A percentile compares a stretch with the other conserved stretches of the same genome.
These are phyloP conservation scores for Netelia virgata DNA, from an alignment of 2,888 invertebrate genomes.

Conservation along the genomic window DNA sequence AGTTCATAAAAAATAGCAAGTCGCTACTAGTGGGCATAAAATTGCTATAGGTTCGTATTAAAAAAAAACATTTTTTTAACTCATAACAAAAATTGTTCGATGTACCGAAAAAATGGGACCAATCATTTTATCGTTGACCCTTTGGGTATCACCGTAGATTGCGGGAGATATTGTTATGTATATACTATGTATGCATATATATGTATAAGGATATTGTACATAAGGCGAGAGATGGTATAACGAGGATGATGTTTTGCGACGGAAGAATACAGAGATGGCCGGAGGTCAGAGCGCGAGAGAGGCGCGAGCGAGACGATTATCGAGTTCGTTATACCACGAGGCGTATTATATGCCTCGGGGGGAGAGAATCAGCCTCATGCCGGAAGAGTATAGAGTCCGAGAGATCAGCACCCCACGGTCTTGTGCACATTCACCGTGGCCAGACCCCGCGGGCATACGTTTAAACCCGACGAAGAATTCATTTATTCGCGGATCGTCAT, in stretches of 20 bases:
- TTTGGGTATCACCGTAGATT: not conserved
- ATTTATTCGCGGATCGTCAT: slow-evolving; percentile 8
- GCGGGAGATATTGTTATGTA: not conserved
- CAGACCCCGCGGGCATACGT: slow-evolving; percentile 62
- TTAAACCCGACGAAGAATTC: slow-evolving; percentile 55
- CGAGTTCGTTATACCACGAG: slow-evolving; percentile 76
- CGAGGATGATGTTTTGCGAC: slow-evolving; percentile 75
- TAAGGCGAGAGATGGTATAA: slow-evolving; percentile 67
- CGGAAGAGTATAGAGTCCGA: slow-evolving; percentile 73
- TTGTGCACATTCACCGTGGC: slow-evolving; percentile 40
- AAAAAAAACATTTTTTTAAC: not conserved
- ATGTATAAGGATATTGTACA: slow-evolving; percentile 32
- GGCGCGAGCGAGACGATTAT: slow-evolving; percentile 76
- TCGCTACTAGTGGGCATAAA: too few relatives aligned
- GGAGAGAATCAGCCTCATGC: slow-evolving; percentile 72
- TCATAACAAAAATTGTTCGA: not conserved
- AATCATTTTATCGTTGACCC: not conserved
- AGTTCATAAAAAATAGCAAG: too few relatives aligned
- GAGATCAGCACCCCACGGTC: slow-evolving; percentile 59
- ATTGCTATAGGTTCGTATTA: too few relatives aligned
- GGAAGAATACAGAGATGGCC: slow-evolving; percentile 77
- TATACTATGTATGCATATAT: not conserved
- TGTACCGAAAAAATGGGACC: not conserved
- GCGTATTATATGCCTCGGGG: slow-evolving; percentile 55
- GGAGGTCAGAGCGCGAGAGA: slow-evolving; percentile 75